phyloP scores from a whole-genome alignment of 2,888 invertebrate genomes.

The Parnassius glacialis region DNA sequence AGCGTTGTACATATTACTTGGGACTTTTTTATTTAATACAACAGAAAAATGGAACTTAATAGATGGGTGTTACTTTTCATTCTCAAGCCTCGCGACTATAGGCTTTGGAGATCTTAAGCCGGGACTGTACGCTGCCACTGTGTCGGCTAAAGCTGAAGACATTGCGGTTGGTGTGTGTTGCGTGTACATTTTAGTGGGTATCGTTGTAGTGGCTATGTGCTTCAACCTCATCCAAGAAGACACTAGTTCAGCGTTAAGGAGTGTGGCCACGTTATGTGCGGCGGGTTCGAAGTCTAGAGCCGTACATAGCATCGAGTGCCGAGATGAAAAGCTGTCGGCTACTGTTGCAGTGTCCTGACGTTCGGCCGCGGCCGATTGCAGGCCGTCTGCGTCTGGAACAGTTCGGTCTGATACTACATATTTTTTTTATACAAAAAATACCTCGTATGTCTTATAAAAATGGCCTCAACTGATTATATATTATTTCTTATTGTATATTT shows the following conservation, averaged over 20 bases:
- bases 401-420: slow-evolving; percentile 29
- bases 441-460: too few species aligned
- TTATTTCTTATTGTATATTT: too few species aligned
- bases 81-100: slow-evolving; percentile 89
- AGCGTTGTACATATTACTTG: slow-evolving; percentile 92
- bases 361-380: slow-evolving; percentile 59
- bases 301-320: slow-evolving; percentile 70
- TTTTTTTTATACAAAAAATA: too few species aligned
- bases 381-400: slow-evolving; percentile 52
- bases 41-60: slow-evolving; percentile 95
- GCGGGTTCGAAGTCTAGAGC: slow-evolving; percentile 51
- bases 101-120: slow-evolving; percentile 91
- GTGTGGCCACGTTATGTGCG: slow-evolving; percentile 47
- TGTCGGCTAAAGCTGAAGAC: slow-evolving; percentile 77
- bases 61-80: slow-evolving; percentile 92
- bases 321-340: slow-evolving; percentile 75
- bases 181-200: slow-evolving; percentile 90
- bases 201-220: slow-evolving; percentile 93
- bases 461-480: too few species aligned
- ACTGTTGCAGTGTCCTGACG: slow-evolving; percentile 81
- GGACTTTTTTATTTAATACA: slow-evolving; percentile 93
- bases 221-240: slow-evolving; percentile 93
- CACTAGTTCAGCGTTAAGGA: slow-evolving; percentile 60
- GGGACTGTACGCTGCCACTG: slow-evolving; percentile 75
- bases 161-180: slow-evolving; percentile 89